These are phyloP conservation scores for Ibidorhyncha struthersii DNA, from an alignment of 2,113 vertebrate species.

Conservation along the genomic window DNA sequence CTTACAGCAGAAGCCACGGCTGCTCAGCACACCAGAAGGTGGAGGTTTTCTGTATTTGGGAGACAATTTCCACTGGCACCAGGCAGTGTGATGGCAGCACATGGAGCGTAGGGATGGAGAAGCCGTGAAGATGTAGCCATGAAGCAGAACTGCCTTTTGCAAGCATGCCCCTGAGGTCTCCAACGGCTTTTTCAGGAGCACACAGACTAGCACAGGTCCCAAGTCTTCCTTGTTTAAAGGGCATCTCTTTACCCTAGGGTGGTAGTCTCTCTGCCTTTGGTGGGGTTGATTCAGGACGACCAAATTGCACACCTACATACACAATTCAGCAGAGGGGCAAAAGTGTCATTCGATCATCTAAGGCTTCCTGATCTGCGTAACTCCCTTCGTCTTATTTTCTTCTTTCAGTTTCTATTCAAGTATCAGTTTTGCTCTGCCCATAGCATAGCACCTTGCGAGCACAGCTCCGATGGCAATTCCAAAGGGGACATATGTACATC, in stretches of 20 bases:
- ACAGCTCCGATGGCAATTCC: neutral
- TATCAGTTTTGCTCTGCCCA: neutral
- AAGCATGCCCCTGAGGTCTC: neutral
- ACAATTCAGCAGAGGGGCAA: neutral
- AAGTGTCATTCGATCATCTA: neutral
- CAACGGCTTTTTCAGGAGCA: neutral
- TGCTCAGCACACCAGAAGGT: neutral
- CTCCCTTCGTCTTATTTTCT: neutral
- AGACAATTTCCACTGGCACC: neutral
- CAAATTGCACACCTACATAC: neutral
- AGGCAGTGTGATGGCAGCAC: neutral
- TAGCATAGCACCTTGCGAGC: neutral
- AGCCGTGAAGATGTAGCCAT: neutral
- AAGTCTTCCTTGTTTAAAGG: neutral
- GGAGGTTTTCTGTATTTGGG: neutral
- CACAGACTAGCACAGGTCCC: accelerated
- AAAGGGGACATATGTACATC: neutral
- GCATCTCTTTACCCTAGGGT: neutral
- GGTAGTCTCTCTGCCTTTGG: neutral
- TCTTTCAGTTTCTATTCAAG: neutral
- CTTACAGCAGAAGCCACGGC: neutral
- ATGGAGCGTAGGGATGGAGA: neutral
- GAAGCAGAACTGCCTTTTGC: neutral
- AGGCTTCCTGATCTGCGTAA: neutral
- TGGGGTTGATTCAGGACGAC: neutral